These are phyloP conservation scores for Ctena decussata DNA, from an alignment of 2,888 invertebrate species.

Conservation along the genomic window DNA sequence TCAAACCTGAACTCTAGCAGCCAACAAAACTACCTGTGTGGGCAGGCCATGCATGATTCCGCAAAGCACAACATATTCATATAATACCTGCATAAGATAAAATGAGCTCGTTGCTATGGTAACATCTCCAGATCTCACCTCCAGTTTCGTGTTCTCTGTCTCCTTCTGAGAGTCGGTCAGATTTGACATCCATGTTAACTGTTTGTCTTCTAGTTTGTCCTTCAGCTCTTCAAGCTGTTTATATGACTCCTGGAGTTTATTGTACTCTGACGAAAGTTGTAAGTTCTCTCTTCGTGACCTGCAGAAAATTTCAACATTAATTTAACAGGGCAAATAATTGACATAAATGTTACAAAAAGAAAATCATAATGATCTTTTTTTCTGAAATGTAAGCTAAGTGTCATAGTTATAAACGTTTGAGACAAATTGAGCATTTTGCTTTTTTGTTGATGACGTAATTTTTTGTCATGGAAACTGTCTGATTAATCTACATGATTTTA, in stretches of 20 bases:
- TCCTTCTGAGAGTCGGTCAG: slow-evolving; percentile 86
- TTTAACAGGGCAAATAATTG: too few species aligned
- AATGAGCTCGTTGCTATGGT: slow-evolving; percentile 11
- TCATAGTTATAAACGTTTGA: too few species aligned
- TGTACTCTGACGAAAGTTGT: slow-evolving; percentile 85
- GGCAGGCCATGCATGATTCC: slow-evolving; percentile 4
- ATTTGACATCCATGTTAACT: slow-evolving; percentile 82
- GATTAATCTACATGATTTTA: too few species aligned
- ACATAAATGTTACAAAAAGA: too few species aligned
- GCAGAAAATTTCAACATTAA: too few species aligned
- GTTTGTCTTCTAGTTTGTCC: slow-evolving; percentile 84
- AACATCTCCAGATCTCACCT: slow-evolving; percentile 77
- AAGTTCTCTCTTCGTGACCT: slow-evolving; percentile 86
- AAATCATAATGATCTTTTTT: too few species aligned
- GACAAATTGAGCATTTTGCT: too few species aligned
- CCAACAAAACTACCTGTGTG: background rate
- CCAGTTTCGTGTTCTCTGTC: slow-evolving; percentile 79
- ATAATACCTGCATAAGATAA: slow-evolving; percentile 4
- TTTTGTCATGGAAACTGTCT: too few species aligned
- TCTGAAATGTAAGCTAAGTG: too few species aligned
- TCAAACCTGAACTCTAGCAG: background rate
- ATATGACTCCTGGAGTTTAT: slow-evolving; percentile 86
- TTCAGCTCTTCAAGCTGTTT: slow-evolving; percentile 85
- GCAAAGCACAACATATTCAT: background rate
- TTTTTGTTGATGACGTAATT: too few species aligned